Evolutionary conservation across 2,113 vertebrate species (phyloP).

Genomic region (Erpornis zantholeuca): DNA sequence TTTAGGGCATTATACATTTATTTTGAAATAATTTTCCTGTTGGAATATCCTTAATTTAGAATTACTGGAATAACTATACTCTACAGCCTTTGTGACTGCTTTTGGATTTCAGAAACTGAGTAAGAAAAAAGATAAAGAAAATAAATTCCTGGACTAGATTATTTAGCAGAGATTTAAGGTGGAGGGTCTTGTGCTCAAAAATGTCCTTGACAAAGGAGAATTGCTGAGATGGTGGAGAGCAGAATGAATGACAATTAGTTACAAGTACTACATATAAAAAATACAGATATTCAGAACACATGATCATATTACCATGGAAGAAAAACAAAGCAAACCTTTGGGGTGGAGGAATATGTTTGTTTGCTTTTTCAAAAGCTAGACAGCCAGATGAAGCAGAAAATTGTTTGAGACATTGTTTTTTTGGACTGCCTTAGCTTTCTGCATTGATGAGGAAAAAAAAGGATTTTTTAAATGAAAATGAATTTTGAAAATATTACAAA

Average conservation of each 20-base stretch:
- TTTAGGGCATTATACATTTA: not conserved
- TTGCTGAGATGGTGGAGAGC: not conserved
- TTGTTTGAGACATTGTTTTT: slow-evolving; percentile 32
- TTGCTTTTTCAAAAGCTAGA: slow-evolving; percentile 41
- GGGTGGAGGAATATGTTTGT: not conserved
- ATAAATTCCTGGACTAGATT: not conserved
- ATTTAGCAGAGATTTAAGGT: not conserved
- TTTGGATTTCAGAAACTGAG: not conserved
- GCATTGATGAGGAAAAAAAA: not conserved
- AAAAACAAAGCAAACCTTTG: not conserved
- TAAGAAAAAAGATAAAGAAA: not conserved
- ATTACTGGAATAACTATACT: not conserved
- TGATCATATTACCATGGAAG: not conserved
- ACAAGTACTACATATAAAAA: not conserved
- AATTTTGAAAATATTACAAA: slow-evolving; percentile 38
- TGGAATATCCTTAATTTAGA: not conserved
- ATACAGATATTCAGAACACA: not conserved
- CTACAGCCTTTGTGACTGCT: not conserved
- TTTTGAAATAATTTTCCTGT: not conserved
- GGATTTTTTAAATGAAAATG: not conserved
- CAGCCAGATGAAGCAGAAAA: slow-evolving; percentile 68
- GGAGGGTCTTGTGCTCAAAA: not conserved
- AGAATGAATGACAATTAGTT: not conserved
- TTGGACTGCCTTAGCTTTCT: slow-evolving; percentile 39
- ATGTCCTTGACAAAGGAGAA: not conserved